Evolutionary conservation across 2,113 vertebrate species (phyloP), one percentile per base, ranked within the genome.

Genomic region (Cettia cetti): DNA sequence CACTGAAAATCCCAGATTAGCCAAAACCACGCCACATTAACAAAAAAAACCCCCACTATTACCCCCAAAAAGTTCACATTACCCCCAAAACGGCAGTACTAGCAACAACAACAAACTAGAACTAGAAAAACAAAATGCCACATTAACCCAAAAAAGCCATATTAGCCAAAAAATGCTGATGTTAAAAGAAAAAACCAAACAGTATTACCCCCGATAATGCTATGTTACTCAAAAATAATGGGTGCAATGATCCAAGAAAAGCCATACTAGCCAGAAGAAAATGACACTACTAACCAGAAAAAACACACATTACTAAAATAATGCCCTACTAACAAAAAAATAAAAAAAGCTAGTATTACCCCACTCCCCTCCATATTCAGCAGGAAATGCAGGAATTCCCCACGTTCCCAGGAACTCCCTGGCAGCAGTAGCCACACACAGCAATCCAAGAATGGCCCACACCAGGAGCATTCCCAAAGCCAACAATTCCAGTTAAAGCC

Each of bases 331-430:
- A 44, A 68, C 11, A 6, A 44, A 28, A 39, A 42, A 10, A 40
- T 40, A 40, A n/a, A n/a, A 31, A 22, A 5, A 0, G 9, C 9
- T 42, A 6, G 5, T 23, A 18, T 12, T 37, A 45, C 11, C 16
- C 18, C 40, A 4, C 2, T 1, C 4, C 17, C 9, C 9, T 37
- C 37, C 37, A 18, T 0, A 44, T 7, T 7, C 16, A 86, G 83
- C 33, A 68, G 63, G 37, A 68, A 52, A 60, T 27, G 27, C 23
- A 77, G 63, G 18, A 44, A 68, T 68, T 45, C 18, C 53, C 23
- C 33, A 37, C n/a, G 37, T 3, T 24, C 33, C 52, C 78, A 75
- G 15, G 33, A 4, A 44, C 33, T 35, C 10, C 47, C 44, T 23
- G 44, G 44, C 44, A 74, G 59, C 52, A 27, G 20, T 0, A 31